phyloP scores from a whole-genome alignment of 2,888 invertebrate genomes.

The Pasiphila rectangulata region DNA sequence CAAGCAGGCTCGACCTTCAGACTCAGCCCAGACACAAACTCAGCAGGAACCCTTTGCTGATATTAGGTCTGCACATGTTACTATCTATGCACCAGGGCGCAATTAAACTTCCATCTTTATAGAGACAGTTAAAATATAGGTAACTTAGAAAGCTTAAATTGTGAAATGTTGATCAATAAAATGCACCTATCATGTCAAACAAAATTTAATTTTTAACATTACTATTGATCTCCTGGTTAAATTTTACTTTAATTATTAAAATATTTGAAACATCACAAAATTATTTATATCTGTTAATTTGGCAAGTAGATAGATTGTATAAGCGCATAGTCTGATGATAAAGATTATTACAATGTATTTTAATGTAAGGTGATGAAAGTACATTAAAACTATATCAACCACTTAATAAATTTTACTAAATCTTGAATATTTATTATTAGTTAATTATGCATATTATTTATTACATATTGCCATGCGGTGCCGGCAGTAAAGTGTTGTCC shows the following conservation, averaged over 20 bases:
- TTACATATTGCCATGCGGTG: too few relatives aligned
- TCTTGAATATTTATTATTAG: neutral
- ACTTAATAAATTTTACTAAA: too few relatives aligned
- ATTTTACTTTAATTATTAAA: neutral
- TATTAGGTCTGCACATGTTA: constrained; percentile 65
- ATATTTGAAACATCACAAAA: neutral
- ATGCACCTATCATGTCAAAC: too few relatives aligned
- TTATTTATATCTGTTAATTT: too few relatives aligned
- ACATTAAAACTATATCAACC: neutral
- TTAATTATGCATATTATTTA: too few relatives aligned
- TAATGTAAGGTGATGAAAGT: neutral
- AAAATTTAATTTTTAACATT: neutral
- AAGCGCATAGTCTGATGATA: too few relatives aligned
- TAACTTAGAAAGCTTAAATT: constrained; percentile 7
- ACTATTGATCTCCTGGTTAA: constrained; percentile 12
- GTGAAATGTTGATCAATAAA: neutral
- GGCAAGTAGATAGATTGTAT: too few relatives aligned
- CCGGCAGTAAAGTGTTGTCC: too few relatives aligned
- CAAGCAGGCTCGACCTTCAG: constrained; percentile 60
- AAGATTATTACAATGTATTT: neutral
- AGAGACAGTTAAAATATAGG: neutral
- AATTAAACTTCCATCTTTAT: constrained; percentile 13
- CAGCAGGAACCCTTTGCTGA: constrained; percentile 56
- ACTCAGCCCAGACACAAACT: constrained; percentile 56
- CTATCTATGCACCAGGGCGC: constrained; percentile 56